These are phyloP conservation scores for Aselliscus stoliczkanus DNA, from an alignment of 2,797 vertebrate species.

Conservation along the genomic window DNA sequence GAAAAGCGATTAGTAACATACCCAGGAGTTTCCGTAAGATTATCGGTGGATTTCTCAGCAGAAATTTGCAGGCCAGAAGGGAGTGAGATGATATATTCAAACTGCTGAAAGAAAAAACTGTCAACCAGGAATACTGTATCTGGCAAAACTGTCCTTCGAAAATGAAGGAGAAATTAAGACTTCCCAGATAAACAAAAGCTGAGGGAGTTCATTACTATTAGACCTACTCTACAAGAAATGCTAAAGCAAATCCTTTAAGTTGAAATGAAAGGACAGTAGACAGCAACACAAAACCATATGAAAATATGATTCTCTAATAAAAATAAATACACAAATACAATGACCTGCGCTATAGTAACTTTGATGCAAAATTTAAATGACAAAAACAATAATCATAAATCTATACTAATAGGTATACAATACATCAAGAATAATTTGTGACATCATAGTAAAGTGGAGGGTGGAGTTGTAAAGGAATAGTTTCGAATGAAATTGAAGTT, in stretches of 20 bases:
- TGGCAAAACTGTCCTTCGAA: not conserved
- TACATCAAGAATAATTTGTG: not conserved
- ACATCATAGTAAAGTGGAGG: not conserved
- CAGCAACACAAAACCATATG: not conserved
- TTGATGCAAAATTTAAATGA: not conserved
- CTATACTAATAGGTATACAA: not conserved
- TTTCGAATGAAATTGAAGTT: not conserved
- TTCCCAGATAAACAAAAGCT: not conserved
- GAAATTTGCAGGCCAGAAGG: not conserved
- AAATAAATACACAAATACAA: not conserved
- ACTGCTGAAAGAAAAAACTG: not conserved
- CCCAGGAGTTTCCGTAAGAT: not conserved
- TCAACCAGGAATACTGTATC: not conserved
- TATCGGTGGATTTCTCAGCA: not conserved
- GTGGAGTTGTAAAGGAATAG: not conserved
- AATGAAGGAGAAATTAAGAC: slow-evolving; percentile 12
- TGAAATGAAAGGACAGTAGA: not conserved
- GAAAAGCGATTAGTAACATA: not conserved
- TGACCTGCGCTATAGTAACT: not conserved
- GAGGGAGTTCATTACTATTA: not conserved
- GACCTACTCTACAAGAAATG: not conserved
- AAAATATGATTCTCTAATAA: not conserved
- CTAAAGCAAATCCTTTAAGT: not conserved
- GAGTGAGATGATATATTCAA: not conserved
- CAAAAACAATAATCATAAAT: not conserved